phyloP scores from a whole-genome alignment of 2,888 invertebrate species.

The Drosophila pseudotalamancana region DNA sequence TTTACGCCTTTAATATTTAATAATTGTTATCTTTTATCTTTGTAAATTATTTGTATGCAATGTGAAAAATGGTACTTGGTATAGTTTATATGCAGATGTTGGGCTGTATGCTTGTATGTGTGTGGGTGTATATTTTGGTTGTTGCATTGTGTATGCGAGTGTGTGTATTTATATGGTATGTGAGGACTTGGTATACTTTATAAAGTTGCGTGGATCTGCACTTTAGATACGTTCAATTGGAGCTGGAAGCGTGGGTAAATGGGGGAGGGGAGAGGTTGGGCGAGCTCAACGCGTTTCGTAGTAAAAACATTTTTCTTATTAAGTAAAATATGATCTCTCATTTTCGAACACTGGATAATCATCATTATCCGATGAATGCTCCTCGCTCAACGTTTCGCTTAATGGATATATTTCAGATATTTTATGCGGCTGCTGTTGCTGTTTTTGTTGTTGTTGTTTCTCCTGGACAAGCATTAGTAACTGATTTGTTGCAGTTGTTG shows the following conservation, averaged over 20 bases:
- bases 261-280: constrained; percentile 3
- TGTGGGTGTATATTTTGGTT: constrained; percentile 26
- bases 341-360: constrained; percentile 65
- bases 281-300: constrained; percentile 42
- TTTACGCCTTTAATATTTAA: constrained; percentile 80
- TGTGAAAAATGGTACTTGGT: constrained; percentile 79
- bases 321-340: constrained; percentile 76
- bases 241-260: background rate
- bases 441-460: constrained; percentile 22
- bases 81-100: constrained; percentile 63
- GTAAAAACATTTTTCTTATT: constrained; percentile 75
- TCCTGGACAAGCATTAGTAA: constrained; percentile 68
- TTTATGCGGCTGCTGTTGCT: background rate
- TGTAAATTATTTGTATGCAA: constrained; percentile 80
- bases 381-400: constrained; percentile 43
- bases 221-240: constrained; percentile 24
- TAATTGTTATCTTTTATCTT: constrained; percentile 79
- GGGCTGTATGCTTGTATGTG: constrained; percentile 22
- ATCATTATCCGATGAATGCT: constrained; percentile 45
- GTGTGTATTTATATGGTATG: constrained; percentile 22
- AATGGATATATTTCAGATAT: constrained; percentile 17
- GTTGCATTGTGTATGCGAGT: constrained; percentile 22
- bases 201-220: constrained; percentile 31
- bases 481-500: constrained; percentile 47
- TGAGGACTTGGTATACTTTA: constrained; percentile 31